A percentile compares a stretch with the other conserved stretches of the same genome.
Conservation (phyloP, 2,113 vertebrate genomes). For the Condylura cristata region DNA sequence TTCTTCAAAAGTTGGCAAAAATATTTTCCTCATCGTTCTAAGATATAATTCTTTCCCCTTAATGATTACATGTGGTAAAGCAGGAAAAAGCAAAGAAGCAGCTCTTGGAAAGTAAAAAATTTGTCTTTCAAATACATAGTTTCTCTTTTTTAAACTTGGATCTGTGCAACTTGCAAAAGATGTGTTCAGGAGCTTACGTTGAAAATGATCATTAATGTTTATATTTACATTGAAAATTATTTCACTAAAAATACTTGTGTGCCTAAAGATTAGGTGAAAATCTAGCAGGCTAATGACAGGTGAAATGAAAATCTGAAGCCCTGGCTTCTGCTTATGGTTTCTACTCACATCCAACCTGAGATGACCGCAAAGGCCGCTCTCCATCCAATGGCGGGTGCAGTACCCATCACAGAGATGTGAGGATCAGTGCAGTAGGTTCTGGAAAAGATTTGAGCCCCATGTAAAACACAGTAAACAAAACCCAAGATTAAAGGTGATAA, state of each 20-base stretch:
- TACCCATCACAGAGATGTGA: not conserved
- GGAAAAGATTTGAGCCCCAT: not conserved
- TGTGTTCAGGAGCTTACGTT: not conserved
- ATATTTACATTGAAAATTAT: not conserved
- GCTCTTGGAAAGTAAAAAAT: not conserved
- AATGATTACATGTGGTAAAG: not conserved
- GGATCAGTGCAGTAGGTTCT: not conserved
- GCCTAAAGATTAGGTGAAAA: not conserved
- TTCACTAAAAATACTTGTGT: not conserved
- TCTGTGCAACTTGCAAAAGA: not conserved
- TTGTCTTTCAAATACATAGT: not conserved
- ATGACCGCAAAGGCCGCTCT: not conserved
- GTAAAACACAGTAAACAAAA: not conserved
- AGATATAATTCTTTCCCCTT: not conserved
- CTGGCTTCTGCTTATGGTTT: not conserved
- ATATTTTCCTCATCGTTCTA: not conserved
- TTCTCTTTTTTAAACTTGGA: not conserved
- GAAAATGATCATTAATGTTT: no score
- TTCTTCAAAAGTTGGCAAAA: not conserved
- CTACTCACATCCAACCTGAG: not conserved
- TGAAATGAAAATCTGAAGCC: not conserved
- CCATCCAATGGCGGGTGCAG: not conserved
- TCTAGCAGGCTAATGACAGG: not conserved
- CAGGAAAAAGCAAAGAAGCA: not conserved
- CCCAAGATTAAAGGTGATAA: not conserved